Conservation (phyloP, 1,140 invertebrate species). For the Homalodisca vitripennis region DNA sequence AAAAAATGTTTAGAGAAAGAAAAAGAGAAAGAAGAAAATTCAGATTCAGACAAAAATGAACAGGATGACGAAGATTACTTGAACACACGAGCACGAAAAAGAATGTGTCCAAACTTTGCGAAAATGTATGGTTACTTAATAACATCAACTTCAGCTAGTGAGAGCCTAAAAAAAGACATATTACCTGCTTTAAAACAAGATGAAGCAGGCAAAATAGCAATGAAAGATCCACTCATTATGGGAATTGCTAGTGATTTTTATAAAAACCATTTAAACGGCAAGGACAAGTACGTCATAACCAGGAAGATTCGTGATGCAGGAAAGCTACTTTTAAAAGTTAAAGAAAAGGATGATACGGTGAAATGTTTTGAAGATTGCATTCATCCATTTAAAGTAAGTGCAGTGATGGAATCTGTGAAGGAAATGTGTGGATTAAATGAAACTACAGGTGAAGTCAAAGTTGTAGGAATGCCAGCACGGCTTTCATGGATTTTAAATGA, state of each 20-base stretch:
- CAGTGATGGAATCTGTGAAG: neutral
- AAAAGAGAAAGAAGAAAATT: neutral
- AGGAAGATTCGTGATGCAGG: neutral
- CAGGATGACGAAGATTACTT: neutral
- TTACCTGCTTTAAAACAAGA: neutral
- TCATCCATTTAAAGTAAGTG: neutral
- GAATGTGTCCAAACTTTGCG: neutral
- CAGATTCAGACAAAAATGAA: neutral
- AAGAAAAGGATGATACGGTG: neutral
- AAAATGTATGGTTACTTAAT: no score
- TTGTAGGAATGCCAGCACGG: neutral
- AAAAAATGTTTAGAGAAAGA: neutral
- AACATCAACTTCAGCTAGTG: neutral
- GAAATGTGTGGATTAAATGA: neutral
- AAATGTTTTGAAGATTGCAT: neutral
- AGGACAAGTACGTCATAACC: neutral
- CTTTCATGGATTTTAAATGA: neutral
- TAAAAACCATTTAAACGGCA: neutral
- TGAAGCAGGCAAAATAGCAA: neutral
- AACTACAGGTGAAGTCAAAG: neutral
- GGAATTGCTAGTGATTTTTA: neutral
- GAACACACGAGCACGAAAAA: neutral
- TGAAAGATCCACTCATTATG: neutral
- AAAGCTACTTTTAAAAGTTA: neutral
- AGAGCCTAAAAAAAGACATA: neutral